Conservation (phyloP, 2,113 vertebrate species). For the Hippocampus comes region DNA sequence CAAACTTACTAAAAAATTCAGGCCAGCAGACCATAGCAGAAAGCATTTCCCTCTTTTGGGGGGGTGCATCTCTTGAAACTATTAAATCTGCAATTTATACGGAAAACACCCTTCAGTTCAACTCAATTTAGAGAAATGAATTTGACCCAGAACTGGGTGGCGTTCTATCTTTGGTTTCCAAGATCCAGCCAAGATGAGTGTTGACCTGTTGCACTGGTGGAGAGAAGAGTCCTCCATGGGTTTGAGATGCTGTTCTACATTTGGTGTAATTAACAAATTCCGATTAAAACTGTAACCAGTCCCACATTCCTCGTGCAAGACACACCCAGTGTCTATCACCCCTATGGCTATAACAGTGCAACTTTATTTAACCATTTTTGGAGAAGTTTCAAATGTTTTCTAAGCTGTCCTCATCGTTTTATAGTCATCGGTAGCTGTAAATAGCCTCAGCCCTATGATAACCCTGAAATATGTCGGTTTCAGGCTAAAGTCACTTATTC, state of each 20-base stretch:
- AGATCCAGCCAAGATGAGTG: constrained; percentile 56
- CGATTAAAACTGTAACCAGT: constrained; percentile 73
- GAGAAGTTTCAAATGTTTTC: constrained; percentile 62
- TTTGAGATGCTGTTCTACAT: constrained; percentile 68
- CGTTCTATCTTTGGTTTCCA: constrained; percentile 59
- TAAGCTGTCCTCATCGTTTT: constrained; percentile 63
- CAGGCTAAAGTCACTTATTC: constrained; percentile 67
- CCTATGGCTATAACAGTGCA: constrained; percentile 55
- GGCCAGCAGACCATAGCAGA: no score
- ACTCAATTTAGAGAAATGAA: constrained; percentile 53
- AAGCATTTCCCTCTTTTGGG: no score
- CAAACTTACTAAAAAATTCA: no score
- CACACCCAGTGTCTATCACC: constrained; percentile 55
- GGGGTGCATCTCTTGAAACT: constrained; percentile 43
- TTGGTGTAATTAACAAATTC: constrained; percentile 77
- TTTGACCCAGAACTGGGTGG: constrained; percentile 46
- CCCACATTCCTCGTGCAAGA: constrained; percentile 69
- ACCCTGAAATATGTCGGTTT: constrained; percentile 68
- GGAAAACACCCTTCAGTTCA: constrained; percentile 59
- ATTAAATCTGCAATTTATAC: constrained; percentile 69
- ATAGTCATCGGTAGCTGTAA: constrained; percentile 72
- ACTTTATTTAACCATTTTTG: constrained; percentile 70
- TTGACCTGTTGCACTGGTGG: constrained; percentile 70
- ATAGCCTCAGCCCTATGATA: constrained; percentile 61
- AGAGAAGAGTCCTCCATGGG: constrained; percentile 65